Evolutionary conservation across 2,113 vertebrate genomes (phyloP).

Genomic region (Sciurus niger): DNA sequence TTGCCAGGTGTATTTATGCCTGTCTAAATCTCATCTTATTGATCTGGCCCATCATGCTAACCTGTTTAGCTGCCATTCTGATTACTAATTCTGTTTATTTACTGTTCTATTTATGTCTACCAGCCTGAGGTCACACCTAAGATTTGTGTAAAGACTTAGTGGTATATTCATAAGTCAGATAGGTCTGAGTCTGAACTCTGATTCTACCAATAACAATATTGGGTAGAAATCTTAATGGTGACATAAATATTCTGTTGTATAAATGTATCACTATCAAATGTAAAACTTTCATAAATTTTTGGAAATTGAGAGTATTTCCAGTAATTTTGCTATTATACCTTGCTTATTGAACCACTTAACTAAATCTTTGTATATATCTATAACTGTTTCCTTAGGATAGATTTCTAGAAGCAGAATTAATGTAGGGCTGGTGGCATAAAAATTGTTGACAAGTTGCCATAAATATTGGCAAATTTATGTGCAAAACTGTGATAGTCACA

Average conservation of each 20-base stretch:
- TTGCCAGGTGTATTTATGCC: background rate
- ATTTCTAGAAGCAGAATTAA: slow-evolving; percentile 50
- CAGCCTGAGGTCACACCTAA: background rate
- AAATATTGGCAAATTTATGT: background rate
- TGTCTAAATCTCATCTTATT: slow-evolving; percentile 40
- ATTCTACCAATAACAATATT: background rate
- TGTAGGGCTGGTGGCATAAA: background rate
- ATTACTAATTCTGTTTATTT: background rate
- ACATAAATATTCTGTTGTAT: slow-evolving; percentile 28
- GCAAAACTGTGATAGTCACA: slow-evolving; percentile 14
- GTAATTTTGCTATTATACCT: background rate
- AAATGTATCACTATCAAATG: background rate
- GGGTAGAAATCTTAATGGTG: slow-evolving; percentile 15
- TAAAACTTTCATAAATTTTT: slow-evolving; percentile 10
- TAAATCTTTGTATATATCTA: background rate
- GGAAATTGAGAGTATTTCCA: slow-evolving; percentile 13
- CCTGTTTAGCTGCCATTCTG: slow-evolving; percentile 13
- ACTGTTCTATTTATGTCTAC: background rate
- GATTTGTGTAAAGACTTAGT: background rate
- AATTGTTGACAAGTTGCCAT: background rate
- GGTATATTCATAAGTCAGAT: background rate
- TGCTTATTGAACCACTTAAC: background rate
- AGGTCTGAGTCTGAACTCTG: background rate
- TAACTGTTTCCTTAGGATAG: slow-evolving; percentile 47
- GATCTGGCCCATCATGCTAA: background rate